Base-by-base conservation (phyloP, 2,113 vertebrate species). In the Protomyctophum bolini region DNA sequence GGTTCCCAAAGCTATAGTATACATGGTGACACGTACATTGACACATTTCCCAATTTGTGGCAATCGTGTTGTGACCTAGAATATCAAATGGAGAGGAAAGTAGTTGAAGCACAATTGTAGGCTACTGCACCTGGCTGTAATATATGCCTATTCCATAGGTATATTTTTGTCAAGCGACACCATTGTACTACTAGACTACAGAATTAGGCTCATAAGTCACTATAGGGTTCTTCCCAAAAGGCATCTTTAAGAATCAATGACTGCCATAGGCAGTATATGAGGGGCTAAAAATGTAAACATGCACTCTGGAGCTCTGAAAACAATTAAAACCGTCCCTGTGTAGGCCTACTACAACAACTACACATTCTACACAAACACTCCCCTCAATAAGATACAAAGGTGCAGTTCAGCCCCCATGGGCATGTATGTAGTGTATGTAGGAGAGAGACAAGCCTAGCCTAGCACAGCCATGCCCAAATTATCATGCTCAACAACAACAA, bases 31-130 rank as follows among this genome's bases (percentile, higher is more conserved):
- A 21, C n/a, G n/a, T n/a, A n/a, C 21, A 21, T 82, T 87, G 86
- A 80, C 76, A 87, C 73, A 86, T 84, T 83, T 86, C 78, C 77
- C 73, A 80, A 21, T 21, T 21, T 45, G 6, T 63, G 29, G 6
- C 12, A 5, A 41, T 15, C 6, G 2, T 14, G 2, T 63, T 76
- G 10, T 10, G 3, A 11, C 10, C 29, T n/a, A 28, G 7, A 14
- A 12, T 54, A n/a, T n/a, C n/a, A n/a, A 50, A 50, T 47, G 8
- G 57, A 47, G 52, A 57, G 15, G 41, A 29, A 64, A 10, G 63
- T 63, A 48, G 8, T 10, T 54, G 12, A 11, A 54, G 51, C 28
- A 63, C 28, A 41, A 21, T 41, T 41, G 33, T 41, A 41, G 33
- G 1, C 33, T 41, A 41, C 33, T 41, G 33, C 33, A 41, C 33